Conservation (phyloP, 2,797 vertebrate species). For the Coluber constrictor region DNA sequence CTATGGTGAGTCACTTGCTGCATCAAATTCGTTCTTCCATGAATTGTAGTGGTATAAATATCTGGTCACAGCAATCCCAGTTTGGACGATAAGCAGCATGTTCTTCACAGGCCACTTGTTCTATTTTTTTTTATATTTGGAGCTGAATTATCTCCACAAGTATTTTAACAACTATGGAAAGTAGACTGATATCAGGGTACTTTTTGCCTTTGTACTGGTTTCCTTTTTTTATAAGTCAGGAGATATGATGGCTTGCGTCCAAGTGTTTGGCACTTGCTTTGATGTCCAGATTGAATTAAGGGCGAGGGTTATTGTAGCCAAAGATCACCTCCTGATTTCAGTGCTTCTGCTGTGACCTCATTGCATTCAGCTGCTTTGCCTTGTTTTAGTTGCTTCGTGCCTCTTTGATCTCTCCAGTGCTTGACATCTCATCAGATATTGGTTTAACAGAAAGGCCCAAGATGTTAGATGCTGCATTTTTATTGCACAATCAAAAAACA, state of each 20-base stretch:
- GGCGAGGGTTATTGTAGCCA: background rate
- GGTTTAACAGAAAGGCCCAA: background rate
- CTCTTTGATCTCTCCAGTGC: background rate
- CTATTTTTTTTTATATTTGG: background rate
- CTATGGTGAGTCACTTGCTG: background rate
- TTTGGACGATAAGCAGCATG: background rate
- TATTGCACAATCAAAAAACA: constrained; percentile 1
- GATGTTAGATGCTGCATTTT: background rate
- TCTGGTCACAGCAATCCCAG: background rate
- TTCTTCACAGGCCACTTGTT: background rate
- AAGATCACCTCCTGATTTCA: background rate
- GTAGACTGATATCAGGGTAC: background rate
- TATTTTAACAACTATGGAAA: background rate
- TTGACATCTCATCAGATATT: background rate
- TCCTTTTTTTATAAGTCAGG: background rate
- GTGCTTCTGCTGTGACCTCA: background rate
- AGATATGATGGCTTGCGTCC: background rate
- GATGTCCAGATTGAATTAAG: background rate
- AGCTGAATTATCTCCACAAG: background rate
- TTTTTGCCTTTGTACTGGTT: background rate
- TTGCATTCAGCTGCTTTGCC: background rate
- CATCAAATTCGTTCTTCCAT: background rate
- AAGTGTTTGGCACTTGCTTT: background rate
- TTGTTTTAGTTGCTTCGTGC: background rate
- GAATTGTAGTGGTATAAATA: background rate